Conservation (phyloP, 2,888 invertebrate genomes). For the Cactoblastis cactorum region DNA sequence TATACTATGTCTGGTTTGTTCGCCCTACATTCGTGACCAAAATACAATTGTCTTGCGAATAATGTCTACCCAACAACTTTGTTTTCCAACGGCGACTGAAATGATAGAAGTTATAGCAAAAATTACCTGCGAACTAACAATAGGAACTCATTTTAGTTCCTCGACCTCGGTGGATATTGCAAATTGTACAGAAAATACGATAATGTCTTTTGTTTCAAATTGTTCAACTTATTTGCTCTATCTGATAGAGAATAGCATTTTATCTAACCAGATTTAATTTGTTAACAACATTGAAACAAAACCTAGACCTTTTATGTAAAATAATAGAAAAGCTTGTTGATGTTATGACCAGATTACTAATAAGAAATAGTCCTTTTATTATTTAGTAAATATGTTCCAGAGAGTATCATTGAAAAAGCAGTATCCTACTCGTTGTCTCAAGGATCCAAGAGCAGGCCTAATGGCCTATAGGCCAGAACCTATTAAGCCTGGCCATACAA, state of each 20-base stretch:
- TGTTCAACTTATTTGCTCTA: not conserved
- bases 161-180: not conserved
- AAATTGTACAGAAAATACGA: not conserved
- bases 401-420: no score
- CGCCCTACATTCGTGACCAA: constrained; percentile 13
- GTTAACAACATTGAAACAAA: no score
- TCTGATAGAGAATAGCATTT: no score
- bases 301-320: no score
- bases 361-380: no score
- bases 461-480: no score
- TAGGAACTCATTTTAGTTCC: constrained; percentile 7
- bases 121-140: constrained; percentile 6
- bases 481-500: no score
- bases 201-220: not conserved
- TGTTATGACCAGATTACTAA: no score
- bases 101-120: constrained; percentile 12
- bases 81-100: constrained; percentile 11
- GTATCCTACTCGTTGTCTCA: no score
- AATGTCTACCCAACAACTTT: constrained; percentile 13
- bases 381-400: no score
- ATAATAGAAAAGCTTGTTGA: no score
- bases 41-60: constrained; percentile 7
- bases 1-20: constrained; percentile 12
- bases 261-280: not conserved
- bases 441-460: no score